Evolutionary conservation across 2,888 invertebrate species (phyloP), one percentile per base, ranked within the genome.

Genomic region (Mesochorus sp.): DNA sequence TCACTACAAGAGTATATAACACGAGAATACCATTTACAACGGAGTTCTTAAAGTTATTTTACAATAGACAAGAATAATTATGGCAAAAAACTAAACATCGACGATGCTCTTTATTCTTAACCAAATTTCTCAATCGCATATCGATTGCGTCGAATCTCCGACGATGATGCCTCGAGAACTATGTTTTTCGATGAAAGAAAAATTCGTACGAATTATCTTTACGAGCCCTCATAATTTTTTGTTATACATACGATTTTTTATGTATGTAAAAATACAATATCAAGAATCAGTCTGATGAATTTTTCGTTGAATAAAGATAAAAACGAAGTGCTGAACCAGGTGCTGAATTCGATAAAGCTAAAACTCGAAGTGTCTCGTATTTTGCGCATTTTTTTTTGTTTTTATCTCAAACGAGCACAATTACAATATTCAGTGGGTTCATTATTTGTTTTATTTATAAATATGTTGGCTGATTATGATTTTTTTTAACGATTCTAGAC

Each of bases 271-370:
- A 31, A 67, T 71, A 70, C 47, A 21, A 59, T 39, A 57, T 62
- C 17, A 51, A 57, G 37, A 42, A 70, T 61, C 66, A 76, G 73
- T 70, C 73, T 71, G 68, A 55, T 55, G 24, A 19, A 61, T 34
- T 62, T 62, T 49, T 39, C 12, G 39, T 57, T 44, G 31, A 42
- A 17, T 26, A 57, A 31, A 55, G 44, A 72, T 19, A 12, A 19
- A 44, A 42, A 44, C 51, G 70, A 78, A 59, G 80, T 71, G 57
- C 85, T 82, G 67, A 73, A 83, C 84, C 84, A 83, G 12, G 83
- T 85, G 75, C 82, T 85, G 59, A 74, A 80, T 81, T 85, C 82
- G 57, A 84, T 81, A 66, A 76, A 76, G 76, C 76, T 67, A 62
- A 82, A 82, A 19, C 67, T 77, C 47, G 78, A 61, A 26, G 79